phyloP scores from a whole-genome alignment of 2,113 vertebrate species.

The Callopanchax toddi region DNA sequence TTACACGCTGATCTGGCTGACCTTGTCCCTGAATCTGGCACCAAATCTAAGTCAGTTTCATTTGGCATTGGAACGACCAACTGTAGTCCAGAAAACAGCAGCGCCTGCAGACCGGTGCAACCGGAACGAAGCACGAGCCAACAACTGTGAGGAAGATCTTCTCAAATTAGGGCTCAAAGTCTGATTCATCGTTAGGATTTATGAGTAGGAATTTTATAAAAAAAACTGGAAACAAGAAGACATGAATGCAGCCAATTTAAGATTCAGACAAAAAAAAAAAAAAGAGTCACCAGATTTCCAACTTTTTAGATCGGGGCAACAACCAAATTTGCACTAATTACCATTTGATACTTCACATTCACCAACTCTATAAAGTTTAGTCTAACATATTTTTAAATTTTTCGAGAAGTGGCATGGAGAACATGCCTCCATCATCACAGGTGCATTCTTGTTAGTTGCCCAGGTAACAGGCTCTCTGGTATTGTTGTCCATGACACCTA shows the following conservation, averaged over 20 bases:
- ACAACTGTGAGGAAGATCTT: constrained; percentile 16
- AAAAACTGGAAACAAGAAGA: neutral
- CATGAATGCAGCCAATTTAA: neutral
- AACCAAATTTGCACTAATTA: no score
- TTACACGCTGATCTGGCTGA: constrained; percentile 61
- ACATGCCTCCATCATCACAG: neutral
- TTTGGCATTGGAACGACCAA: constrained; percentile 51
- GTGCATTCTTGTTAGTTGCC: neutral
- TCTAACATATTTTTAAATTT: no score
- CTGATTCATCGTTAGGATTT: neutral
- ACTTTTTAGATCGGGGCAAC: neutral
- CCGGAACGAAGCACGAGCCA: constrained; percentile 36
- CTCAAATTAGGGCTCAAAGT: constrained; percentile 28
- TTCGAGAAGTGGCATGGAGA: no score
- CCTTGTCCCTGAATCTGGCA: constrained; percentile 61
- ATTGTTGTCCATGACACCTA: neutral
- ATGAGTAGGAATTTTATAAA: no score
- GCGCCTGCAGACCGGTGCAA: constrained; percentile 28
- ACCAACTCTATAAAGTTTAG: no score
- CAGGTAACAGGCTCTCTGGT: neutral
- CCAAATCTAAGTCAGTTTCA: constrained; percentile 30
- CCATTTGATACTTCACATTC: no score
- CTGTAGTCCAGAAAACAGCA: constrained; percentile 48
- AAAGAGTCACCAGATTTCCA: neutral
- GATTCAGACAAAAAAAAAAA: neutral